Conservation (phyloP, 1,140 invertebrate species). For the Onthophagus taurus region DNA sequence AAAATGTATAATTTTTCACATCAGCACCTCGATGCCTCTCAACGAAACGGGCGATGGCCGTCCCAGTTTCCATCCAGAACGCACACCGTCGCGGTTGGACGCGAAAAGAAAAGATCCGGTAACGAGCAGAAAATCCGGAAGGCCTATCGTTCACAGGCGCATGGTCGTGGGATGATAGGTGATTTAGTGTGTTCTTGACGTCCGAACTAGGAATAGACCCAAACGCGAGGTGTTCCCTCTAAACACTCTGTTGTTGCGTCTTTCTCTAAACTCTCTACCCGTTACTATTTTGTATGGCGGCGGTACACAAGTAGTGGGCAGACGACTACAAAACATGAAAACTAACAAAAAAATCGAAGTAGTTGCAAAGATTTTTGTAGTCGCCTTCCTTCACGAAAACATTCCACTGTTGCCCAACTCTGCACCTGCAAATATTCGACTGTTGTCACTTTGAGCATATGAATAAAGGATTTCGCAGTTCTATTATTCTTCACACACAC, state of each 20-base stretch:
- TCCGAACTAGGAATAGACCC: conserved; percentile 19
- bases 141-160: conserved; percentile 31
- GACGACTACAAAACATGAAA: no score
- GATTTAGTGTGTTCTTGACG: conserved; percentile 16
- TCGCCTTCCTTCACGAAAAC: neutral
- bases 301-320: no score
- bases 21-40: conserved; percentile 34
- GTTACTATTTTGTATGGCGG: no score
- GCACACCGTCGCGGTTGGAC: conserved; percentile 2
- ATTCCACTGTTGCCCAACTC: neutral
- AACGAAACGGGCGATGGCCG: conserved; percentile 19
- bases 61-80: conserved; percentile 23
- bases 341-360: no score
- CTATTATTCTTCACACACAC: neutral
- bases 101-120: conserved; percentile 7
- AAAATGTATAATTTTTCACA: conserved; percentile 26
- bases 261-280: no score
- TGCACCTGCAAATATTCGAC: conserved; percentile 34
- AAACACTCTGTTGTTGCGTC: neutral
- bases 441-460: conserved; percentile 16
- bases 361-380: no score
- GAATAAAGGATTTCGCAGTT: conserved; percentile 14
- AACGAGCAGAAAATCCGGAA: neutral
- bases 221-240: neutral
- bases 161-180: conserved; percentile 22